These are phyloP conservation scores for Nothobranchius kuhntae DNA, from an alignment of 2,113 vertebrate genomes.

Conservation along the genomic window DNA sequence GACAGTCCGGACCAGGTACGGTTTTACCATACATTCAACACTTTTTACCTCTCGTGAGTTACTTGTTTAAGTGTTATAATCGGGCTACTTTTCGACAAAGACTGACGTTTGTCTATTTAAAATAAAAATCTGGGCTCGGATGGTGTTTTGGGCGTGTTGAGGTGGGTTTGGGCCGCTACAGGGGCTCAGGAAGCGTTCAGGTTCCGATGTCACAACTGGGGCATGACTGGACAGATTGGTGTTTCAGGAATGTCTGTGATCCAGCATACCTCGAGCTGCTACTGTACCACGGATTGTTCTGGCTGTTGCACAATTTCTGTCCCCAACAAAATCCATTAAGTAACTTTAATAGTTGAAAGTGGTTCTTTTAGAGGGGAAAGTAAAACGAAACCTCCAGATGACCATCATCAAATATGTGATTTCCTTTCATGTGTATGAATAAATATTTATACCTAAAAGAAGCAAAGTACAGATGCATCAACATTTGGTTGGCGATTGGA, in stretches of 20 bases:
- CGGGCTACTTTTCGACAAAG: neutral
- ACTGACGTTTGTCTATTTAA: neutral
- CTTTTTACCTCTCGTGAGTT: neutral
- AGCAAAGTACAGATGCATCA: too few species aligned
- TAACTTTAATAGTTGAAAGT: too few species aligned
- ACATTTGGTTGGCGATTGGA: too few species aligned
- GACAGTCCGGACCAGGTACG: constrained; percentile 80
- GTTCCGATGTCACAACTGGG: constrained; percentile 62
- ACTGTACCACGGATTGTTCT: too few species aligned
- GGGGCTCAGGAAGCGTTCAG: constrained; percentile 39
- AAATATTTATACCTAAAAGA: too few species aligned
- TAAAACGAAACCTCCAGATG: too few species aligned
- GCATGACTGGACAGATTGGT: constrained; percentile 65
- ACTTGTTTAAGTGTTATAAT: neutral
- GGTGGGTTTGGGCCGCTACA: constrained; percentile 8
- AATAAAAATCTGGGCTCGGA: neutral
- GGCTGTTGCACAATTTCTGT: too few species aligned
- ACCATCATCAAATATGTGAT: too few species aligned
- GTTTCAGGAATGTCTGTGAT: constrained; percentile 69
- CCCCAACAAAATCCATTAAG: too few species aligned
- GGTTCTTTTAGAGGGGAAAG: too few species aligned
- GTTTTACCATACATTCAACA: neutral
- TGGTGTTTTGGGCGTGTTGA: constrained; percentile 1
- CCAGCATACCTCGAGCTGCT: constrained; percentile 61
- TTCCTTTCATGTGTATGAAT: too few species aligned